These are phyloP conservation scores for Harpagifer antarcticus DNA, from an alignment of 2,797 vertebrate species.

Conservation along the genomic window DNA sequence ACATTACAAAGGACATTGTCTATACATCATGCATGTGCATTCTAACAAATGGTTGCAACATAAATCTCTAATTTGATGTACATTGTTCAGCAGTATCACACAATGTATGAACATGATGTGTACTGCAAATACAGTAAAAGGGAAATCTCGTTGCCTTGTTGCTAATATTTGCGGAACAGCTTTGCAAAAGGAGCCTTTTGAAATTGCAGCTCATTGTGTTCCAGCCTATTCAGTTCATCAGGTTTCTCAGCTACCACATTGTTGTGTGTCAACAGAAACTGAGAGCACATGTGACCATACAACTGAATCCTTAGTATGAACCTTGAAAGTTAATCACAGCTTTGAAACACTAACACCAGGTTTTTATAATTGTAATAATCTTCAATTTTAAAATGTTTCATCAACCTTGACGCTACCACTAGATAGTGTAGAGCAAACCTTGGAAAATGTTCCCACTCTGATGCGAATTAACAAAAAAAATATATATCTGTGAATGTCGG, in stretches of 20 bases:
- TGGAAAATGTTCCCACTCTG: conserved; percentile 2
- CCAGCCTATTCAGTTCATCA: conserved; percentile 42
- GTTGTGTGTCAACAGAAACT: conserved; percentile 66
- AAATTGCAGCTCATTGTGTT: conserved; percentile 52
- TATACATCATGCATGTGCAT: conserved; percentile 27
- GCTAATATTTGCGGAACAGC: conserved; percentile 38
- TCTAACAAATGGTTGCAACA: conserved; percentile 9
- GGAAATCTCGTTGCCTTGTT: conserved; percentile 12
- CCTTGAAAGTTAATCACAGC: conserved; percentile 32
- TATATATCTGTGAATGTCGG: conserved; percentile 11
- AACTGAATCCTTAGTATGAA: conserved; percentile 23
- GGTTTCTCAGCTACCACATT: conserved; percentile 56
- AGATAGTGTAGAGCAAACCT: not conserved
- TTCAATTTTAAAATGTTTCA: not conserved
- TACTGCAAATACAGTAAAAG: conserved; percentile 1
- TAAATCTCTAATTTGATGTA: conserved; percentile 27
- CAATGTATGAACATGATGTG: not conserved
- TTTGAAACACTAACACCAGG: conserved; percentile 12
- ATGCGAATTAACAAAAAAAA: conserved; percentile 31
- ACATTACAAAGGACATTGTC: conserved; percentile 50
- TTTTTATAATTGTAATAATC: conserved; percentile 1
- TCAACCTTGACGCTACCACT: not conserved
- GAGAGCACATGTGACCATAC: conserved; percentile 54
- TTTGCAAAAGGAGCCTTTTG: conserved; percentile 44
- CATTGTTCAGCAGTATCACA: conserved; percentile 13